Base-by-base conservation (phyloP, 2,888 invertebrate genomes). In the Cataglyphis cursor region DNA sequence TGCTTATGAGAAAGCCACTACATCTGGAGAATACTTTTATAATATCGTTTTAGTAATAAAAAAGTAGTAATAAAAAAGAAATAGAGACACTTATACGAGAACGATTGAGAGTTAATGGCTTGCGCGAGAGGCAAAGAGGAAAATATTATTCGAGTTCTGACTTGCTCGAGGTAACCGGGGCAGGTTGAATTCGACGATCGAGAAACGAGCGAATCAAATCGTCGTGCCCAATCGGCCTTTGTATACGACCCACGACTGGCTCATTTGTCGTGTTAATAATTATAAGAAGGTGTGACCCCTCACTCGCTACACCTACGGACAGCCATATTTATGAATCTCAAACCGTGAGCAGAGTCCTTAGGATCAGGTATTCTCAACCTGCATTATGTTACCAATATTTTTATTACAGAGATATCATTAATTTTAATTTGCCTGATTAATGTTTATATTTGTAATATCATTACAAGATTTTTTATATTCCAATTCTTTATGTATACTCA, bases 251-350 rank as follows among this genome's bases (percentile, higher is more conserved):
- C 61, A 85, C 85, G 86, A 62, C 86, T 80, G 87, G 88, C 92
- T 94, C 94, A 94, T 94, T 94, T 94, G 94, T 94, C 94, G 93
- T 91, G 91, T 91, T 93, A 94, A 94, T 94, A 94, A 94, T 94
- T 94, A 94, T 94, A 94, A 94, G 93, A 93, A 93, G 93, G 94
- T 94, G 94, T 93, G 91, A 92, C 92, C 92, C 91, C 91, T 92
- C 91, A 90, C 91, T 92, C 91, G 92, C 92, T 93, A 92, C 93
- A 91, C 92, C 93, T 92, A 92, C 91, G 89, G 90, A 88, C 90
- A 91, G 83, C 85, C 89, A 90, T 92, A 93, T 94, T 94, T 93
- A 93, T 93, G 91, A 89, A 93, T 93, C 93, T 91, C 91, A 81
- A 86, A 86, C 88, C 78, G 84, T 88, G 90, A 90, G 88, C 88